Base-by-base conservation (phyloP, 2,888 invertebrate species). In the Nebria brevicollis region DNA sequence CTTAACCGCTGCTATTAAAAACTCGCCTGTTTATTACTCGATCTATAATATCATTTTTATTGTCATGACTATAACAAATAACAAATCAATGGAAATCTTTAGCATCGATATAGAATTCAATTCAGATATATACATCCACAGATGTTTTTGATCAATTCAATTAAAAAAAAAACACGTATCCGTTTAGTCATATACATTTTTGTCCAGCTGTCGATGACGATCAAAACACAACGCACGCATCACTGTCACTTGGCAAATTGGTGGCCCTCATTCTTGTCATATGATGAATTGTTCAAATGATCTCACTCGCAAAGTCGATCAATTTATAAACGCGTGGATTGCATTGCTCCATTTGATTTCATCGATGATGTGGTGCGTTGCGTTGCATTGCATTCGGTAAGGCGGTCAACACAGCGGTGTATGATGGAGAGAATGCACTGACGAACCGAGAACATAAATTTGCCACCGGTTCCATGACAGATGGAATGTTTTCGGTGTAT, bases 261-360 rank as follows among this genome's bases (percentile, higher is more conserved):
- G 68, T 66, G 77, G 42, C 66, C 5, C 66, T 65, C 77, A 77
- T 77, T 72, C 72, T 72, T n/a, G 64, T 72, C 77, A 72, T 77
- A 68, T 77, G 77, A 77, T 77, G 77, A 77, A 77, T 77, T 77
- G 77, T 77, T 77, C 72, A 77, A 64, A 77, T 77, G 72, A 72
- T 72, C 72, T 77, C 77, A 77, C 75, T 43, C 43, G 25, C n/a
- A 20, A 66, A 42, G 8, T 64, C 68, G 77, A 77, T 77, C 70
- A 70, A 66, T 75, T 64, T 70, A 68, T 70, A 70, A 77, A 77
- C 77, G 70, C 66, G 20, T n/a, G 5, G 20, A 41, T n/a, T 6
- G 41, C 72, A 72, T 72, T 11, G 41, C 20, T 72, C 41, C 26
- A 68, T 72, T 72, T n/a, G 34, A 72, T 72, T 42, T n/a, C 34